Evolutionary conservation across 2,888 invertebrate species (phyloP).

Genomic region (Xestobium rufovillosum): DNA sequence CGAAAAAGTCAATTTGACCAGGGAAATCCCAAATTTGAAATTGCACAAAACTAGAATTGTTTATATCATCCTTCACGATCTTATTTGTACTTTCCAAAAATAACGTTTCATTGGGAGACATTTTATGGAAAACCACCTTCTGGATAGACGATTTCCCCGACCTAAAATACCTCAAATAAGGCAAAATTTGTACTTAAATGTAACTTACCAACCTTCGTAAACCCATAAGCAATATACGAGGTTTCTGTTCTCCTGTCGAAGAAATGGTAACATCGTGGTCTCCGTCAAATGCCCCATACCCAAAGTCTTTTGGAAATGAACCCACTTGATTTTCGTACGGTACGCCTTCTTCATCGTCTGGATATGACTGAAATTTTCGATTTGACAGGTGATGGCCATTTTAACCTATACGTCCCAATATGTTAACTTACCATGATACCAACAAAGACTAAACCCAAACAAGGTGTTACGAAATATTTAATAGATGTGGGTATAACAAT

Average conservation of each 20-base stretch:
- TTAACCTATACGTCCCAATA: no score
- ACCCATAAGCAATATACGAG: conserved; percentile 91
- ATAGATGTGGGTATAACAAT: no score
- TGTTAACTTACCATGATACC: no score
- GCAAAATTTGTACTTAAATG: conserved; percentile 1
- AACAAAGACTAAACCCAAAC: no score
- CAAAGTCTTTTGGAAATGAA: conserved; percentile 87
- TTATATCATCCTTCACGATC: conserved; percentile 96
- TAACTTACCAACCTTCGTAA: conserved; percentile 60
- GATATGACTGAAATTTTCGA: conserved; percentile 33
- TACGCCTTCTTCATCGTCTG: conserved; percentile 42
- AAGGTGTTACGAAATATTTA: no score
- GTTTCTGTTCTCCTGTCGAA: conserved; percentile 72
- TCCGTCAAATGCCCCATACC: conserved; percentile 82
- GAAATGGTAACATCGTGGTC: conserved; percentile 61
- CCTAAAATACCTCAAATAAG: conserved; percentile 48
- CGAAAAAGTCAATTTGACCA: conserved; percentile 97
- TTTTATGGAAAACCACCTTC: conserved; percentile 99
- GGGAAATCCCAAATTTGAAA: conserved; percentile 99
- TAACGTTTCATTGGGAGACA: conserved; percentile 99
- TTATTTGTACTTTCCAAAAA: conserved; percentile 98
- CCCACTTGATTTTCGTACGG: conserved; percentile 48
- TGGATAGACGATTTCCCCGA: conserved; percentile 99
- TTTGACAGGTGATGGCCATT: background rate
- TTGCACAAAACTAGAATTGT: conserved; percentile 95